Evolutionary conservation across 2,888 invertebrate genomes (phyloP).

Genomic region (Desoria tigrina): DNA sequence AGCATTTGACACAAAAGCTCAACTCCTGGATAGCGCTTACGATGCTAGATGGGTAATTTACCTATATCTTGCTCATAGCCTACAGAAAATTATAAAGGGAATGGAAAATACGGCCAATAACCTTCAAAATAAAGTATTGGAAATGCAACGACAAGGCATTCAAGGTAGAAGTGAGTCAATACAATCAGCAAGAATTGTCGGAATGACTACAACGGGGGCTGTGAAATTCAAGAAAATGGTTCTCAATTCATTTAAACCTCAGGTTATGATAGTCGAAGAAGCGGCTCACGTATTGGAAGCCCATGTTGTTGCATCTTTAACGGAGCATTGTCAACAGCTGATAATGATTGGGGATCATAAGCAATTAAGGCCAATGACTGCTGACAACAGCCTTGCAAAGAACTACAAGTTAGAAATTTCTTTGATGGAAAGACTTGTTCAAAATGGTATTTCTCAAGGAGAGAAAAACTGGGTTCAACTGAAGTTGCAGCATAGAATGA

Average conservation of each 20-base stretch:
- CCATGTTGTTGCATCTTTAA: conserved; percentile 24
- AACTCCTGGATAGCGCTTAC: no score
- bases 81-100: background rate
- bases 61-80: background rate
- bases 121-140: no score
- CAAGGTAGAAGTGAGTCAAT: no score
- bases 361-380: conserved; percentile 73
- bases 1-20: no score
- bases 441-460: conserved; percentile 65
- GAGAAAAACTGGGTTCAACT: conserved; percentile 57
- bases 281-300: conserved; percentile 30
- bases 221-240: conserved; percentile 19
- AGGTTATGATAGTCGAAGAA: conserved; percentile 27
- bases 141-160: no score
- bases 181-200: conserved; percentile 15
- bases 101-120: no score
- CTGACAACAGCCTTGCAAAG: conserved; percentile 67
- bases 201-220: conserved; percentile 34
- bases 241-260: background rate
- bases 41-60: conserved; percentile 1
- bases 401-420: conserved; percentile 72
- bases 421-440: conserved; percentile 76
- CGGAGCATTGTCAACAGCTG: conserved; percentile 15
- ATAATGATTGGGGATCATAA: conserved; percentile 68
- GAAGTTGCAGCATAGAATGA: conserved; percentile 73